Base-by-base conservation (phyloP, 1,140 invertebrate genomes). In the Sycophila sp. region DNA sequence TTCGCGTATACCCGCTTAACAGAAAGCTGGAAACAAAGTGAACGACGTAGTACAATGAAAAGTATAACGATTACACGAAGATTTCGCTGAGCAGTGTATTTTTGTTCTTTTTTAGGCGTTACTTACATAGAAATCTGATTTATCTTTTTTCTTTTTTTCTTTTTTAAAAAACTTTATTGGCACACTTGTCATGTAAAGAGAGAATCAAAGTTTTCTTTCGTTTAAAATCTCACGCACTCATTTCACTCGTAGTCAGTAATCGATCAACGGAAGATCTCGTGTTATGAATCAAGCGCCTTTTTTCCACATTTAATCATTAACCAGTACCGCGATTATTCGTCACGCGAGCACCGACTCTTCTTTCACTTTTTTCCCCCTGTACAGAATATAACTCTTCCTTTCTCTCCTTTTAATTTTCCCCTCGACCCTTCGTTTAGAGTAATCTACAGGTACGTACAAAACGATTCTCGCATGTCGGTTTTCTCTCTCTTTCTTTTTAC, bases 171-270 rank as follows among this genome's bases (percentile, higher is more conserved):
- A n/a, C n/a, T n/a, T n/a, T 78, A 77, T 85, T 86, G 84, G 83
- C 84, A 86, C 84, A 83, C 82, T n/a, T 83, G 80, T 84, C 77
- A 80, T 77, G 78, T 76, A 76, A 74, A 80, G 76, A 82, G 36
- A 83, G 49, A 72, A 65, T 76, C 72, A 77, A 75, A 68, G 66
- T 58, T 76, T 75, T 64, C 63, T 67, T 53, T 34, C 56, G 36
- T 49, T n/a, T n/a, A n/a, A n/a, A n/a, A n/a, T n/a, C 47, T 36
- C 17, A 19, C 49, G 22, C 26, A 15, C 30, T 60, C 47, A n/a
- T 69, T 56, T n/a, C n/a, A n/a, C n/a, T n/a, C n/a, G n/a, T n/a
- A n/a, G n/a, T n/a, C n/a, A 30, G 40, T 55, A 17, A 63, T 49
- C n/a, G 28, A 66, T 66, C 26, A 71, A 74, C 69, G 75, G 76